A percentile compares a stretch with the other conserved stretches of the same genome.
Evolutionary conservation across 1,140 invertebrate genomes (phyloP).

Genomic region (Cydia strobilella): DNA sequence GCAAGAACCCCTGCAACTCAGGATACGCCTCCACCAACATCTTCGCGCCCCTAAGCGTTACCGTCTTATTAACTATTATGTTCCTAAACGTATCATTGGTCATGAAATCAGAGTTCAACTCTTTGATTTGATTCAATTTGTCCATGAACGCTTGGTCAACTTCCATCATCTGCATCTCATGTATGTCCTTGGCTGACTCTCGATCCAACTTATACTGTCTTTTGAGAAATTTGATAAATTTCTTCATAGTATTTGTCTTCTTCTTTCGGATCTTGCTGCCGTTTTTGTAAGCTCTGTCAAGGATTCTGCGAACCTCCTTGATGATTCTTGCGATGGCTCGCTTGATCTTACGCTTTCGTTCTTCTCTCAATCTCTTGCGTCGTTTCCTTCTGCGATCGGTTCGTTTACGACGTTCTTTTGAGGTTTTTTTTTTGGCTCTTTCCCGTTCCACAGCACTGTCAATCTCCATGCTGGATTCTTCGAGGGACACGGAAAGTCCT

Average conservation of each 20-base stretch:
- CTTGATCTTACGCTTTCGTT: conserved; percentile 60
- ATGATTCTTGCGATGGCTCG: conserved; percentile 59
- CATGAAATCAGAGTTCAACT: conserved; percentile 54
- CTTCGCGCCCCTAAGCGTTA: conserved; percentile 46
- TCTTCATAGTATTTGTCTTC: conserved; percentile 64
- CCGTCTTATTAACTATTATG: conserved; percentile 57
- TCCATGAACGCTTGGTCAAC: conserved; percentile 53
- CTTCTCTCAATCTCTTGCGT: conserved; percentile 51
- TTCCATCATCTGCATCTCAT: conserved; percentile 55
- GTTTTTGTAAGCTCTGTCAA: conserved; percentile 59
- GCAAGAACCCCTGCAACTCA: conserved; percentile 40
- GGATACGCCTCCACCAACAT: conserved; percentile 56
- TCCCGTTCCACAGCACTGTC: conserved; percentile 56
- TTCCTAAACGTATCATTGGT: conserved; percentile 61
- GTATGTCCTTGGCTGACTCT: conserved; percentile 56
- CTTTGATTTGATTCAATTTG: conserved; percentile 51
- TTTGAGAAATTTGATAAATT: conserved; percentile 63
- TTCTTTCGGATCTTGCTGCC: conserved; percentile 55
- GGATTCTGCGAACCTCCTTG: conserved; percentile 61
- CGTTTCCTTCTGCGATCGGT: conserved; percentile 42
- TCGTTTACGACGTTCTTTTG: conserved; percentile 46
- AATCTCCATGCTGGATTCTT: conserved; percentile 51
- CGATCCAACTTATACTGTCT: conserved; percentile 60
- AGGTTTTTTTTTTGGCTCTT: conserved; percentile 39
- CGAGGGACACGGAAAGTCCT: conserved; percentile 65